A percentile compares a stretch with the other conserved stretches of the same genome.
Evolutionary conservation across 2,113 vertebrate species (phyloP).

Genomic region (Ibidorhyncha struthersii): DNA sequence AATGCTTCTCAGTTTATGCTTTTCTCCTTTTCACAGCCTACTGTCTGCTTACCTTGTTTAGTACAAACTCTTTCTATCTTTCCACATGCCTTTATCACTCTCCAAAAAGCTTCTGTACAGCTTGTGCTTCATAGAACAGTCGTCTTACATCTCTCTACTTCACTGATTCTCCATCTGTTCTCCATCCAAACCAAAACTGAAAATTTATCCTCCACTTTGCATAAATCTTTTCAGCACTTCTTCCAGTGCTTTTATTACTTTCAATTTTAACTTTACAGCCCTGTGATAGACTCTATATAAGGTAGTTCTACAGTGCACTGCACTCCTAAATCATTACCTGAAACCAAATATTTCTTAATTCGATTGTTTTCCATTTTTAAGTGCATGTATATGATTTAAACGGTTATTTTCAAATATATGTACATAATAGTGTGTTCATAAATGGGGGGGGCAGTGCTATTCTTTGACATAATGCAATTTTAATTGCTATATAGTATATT

Average conservation of each 20-base stretch:
- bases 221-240: slow-evolving; percentile 26
- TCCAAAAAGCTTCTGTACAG: slow-evolving; percentile 36
- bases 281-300: neutral
- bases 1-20: neutral
- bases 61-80: neutral
- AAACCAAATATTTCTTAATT: neutral
- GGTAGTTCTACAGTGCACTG: neutral
- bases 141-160: neutral
- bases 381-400: neutral
- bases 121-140: slow-evolving; percentile 58
- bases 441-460: neutral
- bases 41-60: neutral
- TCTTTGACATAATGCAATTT: neutral
- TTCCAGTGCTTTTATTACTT: neutral
- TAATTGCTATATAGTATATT: neutral
- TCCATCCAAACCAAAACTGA: slow-evolving; percentile 37
- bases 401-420: neutral
- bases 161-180: slow-evolving; percentile 52
- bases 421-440: neutral
- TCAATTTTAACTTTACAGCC: neutral
- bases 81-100: slow-evolving; percentile 2
- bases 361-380: neutral
- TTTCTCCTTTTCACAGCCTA: slow-evolving; percentile 10
- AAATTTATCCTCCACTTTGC: slow-evolving; percentile 38
- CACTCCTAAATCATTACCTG: neutral